Evolutionary conservation across 1,140 invertebrate genomes (phyloP).

Genomic region (Hyles euphorbiae): DNA sequence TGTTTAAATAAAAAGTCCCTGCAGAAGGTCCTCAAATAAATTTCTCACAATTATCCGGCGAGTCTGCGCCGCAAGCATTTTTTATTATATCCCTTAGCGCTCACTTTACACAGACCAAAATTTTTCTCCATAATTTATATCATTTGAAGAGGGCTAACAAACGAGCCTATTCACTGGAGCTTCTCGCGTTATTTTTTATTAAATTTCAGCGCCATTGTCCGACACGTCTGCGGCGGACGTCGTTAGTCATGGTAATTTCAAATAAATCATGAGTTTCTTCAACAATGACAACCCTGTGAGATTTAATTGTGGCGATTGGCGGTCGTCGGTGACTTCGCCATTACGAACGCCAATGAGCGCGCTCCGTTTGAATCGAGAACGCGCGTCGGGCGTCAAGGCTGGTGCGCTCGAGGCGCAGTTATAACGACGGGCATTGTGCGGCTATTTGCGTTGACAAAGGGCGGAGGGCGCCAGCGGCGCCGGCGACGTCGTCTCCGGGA

Average conservation of each 20-base stretch:
- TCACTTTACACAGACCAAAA: conserved; percentile 5
- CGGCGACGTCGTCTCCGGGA: no score
- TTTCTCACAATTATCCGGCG: conserved; percentile 30
- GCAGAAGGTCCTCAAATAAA: no score
- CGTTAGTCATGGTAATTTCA: conserved; percentile 29
- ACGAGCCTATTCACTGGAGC: conserved; percentile 26
- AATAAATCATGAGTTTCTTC: conserved; percentile 21
- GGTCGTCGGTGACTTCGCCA: conserved; percentile 34
- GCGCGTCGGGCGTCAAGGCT: conserved; percentile 24
- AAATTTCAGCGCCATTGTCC: conserved; percentile 24
- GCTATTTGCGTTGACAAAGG: conserved; percentile 26
- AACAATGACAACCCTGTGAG: conserved; percentile 33
- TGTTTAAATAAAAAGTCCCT: no score
- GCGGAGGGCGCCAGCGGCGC: background rate
- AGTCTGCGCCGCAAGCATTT: conserved; percentile 21
- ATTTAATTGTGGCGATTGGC: conserved; percentile 38
- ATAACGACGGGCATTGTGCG: conserved; percentile 47
- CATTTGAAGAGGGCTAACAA: conserved; percentile 30
- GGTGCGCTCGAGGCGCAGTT: conserved; percentile 26
- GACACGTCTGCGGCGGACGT: conserved; percentile 26
- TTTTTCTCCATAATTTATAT: conserved; percentile 32
- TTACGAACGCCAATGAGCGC: conserved; percentile 26
- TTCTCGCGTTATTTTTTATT: conserved; percentile 18
- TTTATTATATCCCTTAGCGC: conserved; percentile 22
- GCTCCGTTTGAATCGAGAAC: conserved; percentile 35